Conservation (phyloP, 2,797 vertebrate species). For the Hybognathus amarus region DNA sequence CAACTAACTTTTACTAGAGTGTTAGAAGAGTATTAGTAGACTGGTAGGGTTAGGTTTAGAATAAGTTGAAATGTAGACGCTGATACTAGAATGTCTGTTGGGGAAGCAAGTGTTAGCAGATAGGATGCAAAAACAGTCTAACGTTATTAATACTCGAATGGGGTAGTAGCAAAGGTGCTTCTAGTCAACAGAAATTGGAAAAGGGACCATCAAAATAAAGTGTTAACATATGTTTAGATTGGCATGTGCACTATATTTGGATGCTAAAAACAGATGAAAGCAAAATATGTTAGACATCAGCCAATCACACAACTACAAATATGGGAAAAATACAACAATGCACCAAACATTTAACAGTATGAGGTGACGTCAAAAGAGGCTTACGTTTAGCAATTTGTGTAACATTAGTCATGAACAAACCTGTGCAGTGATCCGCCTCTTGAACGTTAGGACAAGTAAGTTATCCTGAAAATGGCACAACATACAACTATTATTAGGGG, state of each 20-base stretch:
- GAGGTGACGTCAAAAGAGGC: not conserved
- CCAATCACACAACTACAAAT: not conserved
- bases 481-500: not conserved
- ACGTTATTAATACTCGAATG: no score
- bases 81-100: no score
- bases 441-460: not conserved
- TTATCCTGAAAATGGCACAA: not conserved
- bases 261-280: not conserved
- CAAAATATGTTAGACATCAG: not conserved
- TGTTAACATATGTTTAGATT: not conserved
- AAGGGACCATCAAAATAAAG: no score
- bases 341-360: not conserved
- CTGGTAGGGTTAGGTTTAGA: no score
- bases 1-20: no score
- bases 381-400: not conserved
- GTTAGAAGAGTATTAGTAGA: no score
- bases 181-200: no score
- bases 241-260: not conserved
- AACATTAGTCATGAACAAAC: slow-evolving; percentile 2
- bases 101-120: no score
- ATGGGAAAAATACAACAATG: not conserved
- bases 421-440: not conserved
- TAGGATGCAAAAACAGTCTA: no score
- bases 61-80: no score
- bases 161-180: no score